Evolutionary conservation across 1,140 invertebrate genomes (phyloP).

Genomic region (Zaprionus vittiger): DNA sequence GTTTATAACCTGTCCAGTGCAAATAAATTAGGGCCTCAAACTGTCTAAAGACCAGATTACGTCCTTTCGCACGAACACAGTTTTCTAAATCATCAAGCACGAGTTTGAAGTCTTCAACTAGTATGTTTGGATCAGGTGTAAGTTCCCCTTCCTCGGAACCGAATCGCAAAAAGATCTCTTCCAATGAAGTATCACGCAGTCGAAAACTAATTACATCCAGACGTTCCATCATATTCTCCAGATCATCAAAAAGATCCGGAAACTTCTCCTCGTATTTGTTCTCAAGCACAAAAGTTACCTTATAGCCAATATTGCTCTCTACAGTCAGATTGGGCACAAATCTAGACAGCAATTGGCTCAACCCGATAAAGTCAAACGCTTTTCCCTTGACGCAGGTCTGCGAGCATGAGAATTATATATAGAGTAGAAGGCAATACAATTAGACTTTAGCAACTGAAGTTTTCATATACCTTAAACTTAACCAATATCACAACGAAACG

Average conservation of each 20-base stretch:
- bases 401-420: neutral
- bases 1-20: constrained; percentile 11
- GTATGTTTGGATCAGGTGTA: constrained; percentile 14
- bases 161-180: constrained; percentile 89
- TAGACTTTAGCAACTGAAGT: too few relatives aligned
- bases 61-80: neutral
- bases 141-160: constrained; percentile 54
- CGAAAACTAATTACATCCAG: constrained; percentile 93
- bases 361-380: constrained; percentile 5
- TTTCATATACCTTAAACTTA: too few relatives aligned
- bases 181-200: constrained; percentile 96
- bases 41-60: neutral
- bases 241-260: constrained; percentile 86
- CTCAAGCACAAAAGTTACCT: constrained; percentile 87
- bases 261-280: constrained; percentile 87
- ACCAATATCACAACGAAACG: too few relatives aligned
- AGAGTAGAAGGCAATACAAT: too few relatives aligned
- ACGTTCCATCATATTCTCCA: constrained; percentile 82
- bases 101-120: constrained; percentile 40
- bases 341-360: constrained; percentile 27
- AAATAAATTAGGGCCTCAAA: constrained; percentile 35
- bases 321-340: constrained; percentile 47
- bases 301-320: constrained; percentile 87
- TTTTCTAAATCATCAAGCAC: neutral
- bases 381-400: constrained; percentile 52